Evolutionary conservation across 1,140 invertebrate genomes (phyloP).

Genomic region (Bombus terrestris): DNA sequence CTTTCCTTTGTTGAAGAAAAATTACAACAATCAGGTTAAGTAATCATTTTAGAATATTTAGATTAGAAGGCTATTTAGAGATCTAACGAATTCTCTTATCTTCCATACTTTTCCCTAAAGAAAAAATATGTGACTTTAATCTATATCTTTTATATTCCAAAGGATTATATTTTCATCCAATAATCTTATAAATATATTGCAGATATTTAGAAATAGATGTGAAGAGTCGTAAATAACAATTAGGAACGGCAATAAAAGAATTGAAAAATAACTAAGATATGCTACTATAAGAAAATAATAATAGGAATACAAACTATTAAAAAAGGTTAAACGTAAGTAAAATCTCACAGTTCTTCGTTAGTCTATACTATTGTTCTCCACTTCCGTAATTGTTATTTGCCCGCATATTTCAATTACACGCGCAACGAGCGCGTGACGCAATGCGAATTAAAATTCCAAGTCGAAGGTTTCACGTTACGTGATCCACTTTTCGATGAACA

Average conservation of each 20-base stretch:
- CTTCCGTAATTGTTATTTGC: not conserved
- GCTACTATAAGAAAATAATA: not conserved
- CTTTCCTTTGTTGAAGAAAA: not conserved
- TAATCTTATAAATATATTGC: not conserved
- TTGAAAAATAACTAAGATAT: no score
- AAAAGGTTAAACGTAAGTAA: not conserved
- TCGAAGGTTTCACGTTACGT: not conserved
- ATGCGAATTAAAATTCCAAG: constrained; percentile 35
- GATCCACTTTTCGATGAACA: constrained; percentile 8
- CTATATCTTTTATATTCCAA: not conserved
- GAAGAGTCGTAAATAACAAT: no score
- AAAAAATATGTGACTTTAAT: not conserved
- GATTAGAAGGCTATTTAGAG: not conserved
- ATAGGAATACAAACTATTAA: not conserved
- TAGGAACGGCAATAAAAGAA: no score
- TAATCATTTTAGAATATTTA: no score
- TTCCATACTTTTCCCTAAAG: not conserved
- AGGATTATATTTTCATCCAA: not conserved
- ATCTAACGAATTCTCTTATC: not conserved
- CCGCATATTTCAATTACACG: not conserved
- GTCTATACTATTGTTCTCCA: not conserved
- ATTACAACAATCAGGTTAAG: no score
- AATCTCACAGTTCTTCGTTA: no score
- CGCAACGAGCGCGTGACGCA: constrained; percentile 3
- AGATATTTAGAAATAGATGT: no score